Conservation (phyloP, 1,140 invertebrate genomes). For the Cydia strobilella region DNA sequence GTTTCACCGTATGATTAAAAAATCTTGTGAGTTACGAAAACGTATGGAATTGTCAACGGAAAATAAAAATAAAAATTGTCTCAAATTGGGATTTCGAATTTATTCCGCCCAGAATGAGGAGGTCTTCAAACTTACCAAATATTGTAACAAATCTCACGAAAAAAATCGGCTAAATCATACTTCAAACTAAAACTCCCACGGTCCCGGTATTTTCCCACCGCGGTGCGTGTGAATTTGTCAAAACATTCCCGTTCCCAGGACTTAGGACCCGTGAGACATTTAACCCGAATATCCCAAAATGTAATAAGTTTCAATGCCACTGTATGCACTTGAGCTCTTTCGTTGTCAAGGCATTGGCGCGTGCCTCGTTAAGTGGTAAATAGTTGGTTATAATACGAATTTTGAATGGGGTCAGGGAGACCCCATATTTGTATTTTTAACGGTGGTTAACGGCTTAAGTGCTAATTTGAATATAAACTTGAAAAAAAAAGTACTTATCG, state of each 20-base stretch:
- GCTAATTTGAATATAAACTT: neutral
- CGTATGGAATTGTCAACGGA: too few species aligned
- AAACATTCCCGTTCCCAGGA: constrained; percentile 6
- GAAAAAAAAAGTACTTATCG: too few species aligned
- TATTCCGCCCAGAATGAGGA: too few species aligned
- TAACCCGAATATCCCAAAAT: neutral
- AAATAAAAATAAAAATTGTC: too few species aligned
- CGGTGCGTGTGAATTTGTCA: constrained; percentile 7
- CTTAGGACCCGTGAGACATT: neutral
- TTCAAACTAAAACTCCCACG: constrained; percentile 11
- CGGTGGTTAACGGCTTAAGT: constrained; percentile 12
- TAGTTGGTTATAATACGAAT: constrained; percentile 16
- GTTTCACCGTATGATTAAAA: too few species aligned
- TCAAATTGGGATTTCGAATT: too few species aligned
- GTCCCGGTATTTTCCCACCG: constrained; percentile 12
- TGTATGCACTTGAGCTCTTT: neutral
- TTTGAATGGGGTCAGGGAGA: neutral
- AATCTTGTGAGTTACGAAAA: too few species aligned
- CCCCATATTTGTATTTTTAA: neutral
- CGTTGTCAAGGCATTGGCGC: neutral
- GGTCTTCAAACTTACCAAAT: too few species aligned
- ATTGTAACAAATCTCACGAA: too few species aligned
- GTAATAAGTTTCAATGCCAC: neutral
- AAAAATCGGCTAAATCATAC: too few species aligned
- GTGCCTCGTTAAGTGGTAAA: constrained; percentile 24